phyloP scores from a whole-genome alignment of 2,113 vertebrate species.

The Theristicus caerulescens region DNA sequence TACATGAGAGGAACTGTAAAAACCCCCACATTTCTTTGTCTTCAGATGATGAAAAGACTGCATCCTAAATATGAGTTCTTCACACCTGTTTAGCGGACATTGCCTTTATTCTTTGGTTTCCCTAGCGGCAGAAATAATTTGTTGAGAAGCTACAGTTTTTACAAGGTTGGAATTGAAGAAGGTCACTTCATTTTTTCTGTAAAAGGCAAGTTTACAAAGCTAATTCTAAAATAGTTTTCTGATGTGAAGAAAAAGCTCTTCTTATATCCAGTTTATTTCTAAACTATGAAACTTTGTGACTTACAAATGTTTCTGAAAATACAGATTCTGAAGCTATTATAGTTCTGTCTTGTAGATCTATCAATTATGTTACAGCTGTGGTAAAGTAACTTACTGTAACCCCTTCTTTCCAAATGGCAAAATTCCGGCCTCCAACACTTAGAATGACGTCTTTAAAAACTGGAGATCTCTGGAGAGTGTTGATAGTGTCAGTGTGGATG shows the following conservation, averaged over 20 bases:
- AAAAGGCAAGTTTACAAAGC: background rate
- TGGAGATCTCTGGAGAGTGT: slow-evolving; percentile 85
- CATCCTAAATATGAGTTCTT: background rate
- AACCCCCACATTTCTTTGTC: rapidly evolving
- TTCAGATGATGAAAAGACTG: background rate
- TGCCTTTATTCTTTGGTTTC: background rate
- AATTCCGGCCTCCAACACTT: slow-evolving; percentile 80
- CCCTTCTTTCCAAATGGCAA: slow-evolving; percentile 93
- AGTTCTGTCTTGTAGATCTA: background rate
- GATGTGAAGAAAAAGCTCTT: background rate
- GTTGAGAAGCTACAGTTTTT: background rate
- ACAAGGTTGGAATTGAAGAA: background rate
- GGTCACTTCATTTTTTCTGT: background rate
- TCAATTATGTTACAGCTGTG: background rate
- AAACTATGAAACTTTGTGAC: background rate
- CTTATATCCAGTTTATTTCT: background rate
- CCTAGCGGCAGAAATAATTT: background rate
- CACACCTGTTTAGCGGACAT: background rate
- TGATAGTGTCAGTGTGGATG: slow-evolving; percentile 77
- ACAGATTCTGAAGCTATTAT: background rate
- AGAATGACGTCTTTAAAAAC: slow-evolving; percentile 90
- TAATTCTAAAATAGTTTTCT: background rate
- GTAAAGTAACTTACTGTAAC: slow-evolving; percentile 78
- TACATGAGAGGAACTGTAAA: background rate
- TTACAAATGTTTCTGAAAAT: slow-evolving; percentile 35